Evolutionary conservation across 2,113 vertebrate species (phyloP).

Genomic region (Phocoena sinus): DNA sequence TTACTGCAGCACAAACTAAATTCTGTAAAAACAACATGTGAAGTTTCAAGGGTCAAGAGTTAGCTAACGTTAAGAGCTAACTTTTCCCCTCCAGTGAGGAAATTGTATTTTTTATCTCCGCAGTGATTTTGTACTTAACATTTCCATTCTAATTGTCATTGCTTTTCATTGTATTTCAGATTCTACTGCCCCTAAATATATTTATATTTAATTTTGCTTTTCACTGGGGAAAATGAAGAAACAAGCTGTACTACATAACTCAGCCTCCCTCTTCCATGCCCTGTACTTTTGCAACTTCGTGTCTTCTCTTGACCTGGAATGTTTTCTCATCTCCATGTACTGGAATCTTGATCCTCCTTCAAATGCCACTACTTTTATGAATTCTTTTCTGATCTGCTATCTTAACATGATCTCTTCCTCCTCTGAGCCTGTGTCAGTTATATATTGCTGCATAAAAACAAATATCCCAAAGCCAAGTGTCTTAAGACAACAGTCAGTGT

Average conservation of each 20-base stretch:
- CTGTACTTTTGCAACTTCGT: rapidly evolving
- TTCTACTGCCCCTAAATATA: not conserved
- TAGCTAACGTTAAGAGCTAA: not conserved
- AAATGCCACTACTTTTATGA: rapidly evolving
- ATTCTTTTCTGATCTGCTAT: not conserved
- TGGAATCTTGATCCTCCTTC: not conserved
- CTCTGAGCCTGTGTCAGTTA: not conserved
- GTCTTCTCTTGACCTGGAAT: no score
- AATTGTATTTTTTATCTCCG: not conserved
- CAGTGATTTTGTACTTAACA: not conserved
- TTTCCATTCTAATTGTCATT: not conserved
- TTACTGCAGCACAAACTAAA: not conserved
- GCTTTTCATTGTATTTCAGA: not conserved
- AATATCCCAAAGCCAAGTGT: not conserved
- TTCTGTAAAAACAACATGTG: not conserved
- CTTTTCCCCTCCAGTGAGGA: not conserved
- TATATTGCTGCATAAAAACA: not conserved
- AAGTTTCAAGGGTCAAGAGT: not conserved
- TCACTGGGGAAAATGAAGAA: not conserved
- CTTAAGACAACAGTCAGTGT: not conserved
- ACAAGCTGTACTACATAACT: rapidly evolving
- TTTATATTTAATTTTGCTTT: not conserved
- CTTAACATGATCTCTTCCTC: not conserved
- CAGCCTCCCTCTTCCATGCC: rapidly evolving
- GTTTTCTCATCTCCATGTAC: no score